phyloP scores from a whole-genome alignment of 2,113 vertebrate genomes.

The Vombatus ursinus region DNA sequence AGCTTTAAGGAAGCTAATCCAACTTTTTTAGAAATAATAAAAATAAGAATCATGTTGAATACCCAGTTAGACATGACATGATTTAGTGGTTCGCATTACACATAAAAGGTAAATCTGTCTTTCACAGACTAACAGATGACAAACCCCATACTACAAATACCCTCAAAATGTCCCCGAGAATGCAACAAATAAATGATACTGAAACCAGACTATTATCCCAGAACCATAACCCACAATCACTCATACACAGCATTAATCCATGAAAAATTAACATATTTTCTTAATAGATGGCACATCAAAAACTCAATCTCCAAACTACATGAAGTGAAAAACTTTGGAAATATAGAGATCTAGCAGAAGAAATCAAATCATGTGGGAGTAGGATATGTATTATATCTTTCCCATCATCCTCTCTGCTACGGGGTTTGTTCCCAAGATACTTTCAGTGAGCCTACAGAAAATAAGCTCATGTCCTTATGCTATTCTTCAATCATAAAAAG shows the following conservation, averaged over 20 bases:
- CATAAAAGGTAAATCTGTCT: neutral
- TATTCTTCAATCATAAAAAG: neutral
- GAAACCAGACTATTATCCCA: neutral
- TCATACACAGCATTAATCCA: neutral
- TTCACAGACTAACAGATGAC: neutral
- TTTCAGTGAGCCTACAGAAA: neutral
- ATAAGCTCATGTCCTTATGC: neutral
- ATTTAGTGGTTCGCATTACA: neutral
- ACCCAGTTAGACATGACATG: neutral
- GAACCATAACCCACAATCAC: neutral
- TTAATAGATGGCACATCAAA: neutral
- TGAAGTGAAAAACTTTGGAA: neutral
- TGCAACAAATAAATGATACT: neutral
- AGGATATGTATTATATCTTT: neutral
- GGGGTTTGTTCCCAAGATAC: neutral
- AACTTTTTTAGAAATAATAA: neutral
- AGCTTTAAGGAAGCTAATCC: neutral
- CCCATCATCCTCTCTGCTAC: neutral
- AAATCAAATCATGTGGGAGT: neutral
- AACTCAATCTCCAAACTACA: neutral
- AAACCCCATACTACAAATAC: neutral
- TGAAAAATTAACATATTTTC: neutral
- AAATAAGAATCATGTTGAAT: neutral
- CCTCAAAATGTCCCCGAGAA: neutral
- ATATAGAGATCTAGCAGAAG: neutral